Base-by-base conservation (phyloP, 2,113 vertebrate species). In the Aspidoscelis tigris region DNA sequence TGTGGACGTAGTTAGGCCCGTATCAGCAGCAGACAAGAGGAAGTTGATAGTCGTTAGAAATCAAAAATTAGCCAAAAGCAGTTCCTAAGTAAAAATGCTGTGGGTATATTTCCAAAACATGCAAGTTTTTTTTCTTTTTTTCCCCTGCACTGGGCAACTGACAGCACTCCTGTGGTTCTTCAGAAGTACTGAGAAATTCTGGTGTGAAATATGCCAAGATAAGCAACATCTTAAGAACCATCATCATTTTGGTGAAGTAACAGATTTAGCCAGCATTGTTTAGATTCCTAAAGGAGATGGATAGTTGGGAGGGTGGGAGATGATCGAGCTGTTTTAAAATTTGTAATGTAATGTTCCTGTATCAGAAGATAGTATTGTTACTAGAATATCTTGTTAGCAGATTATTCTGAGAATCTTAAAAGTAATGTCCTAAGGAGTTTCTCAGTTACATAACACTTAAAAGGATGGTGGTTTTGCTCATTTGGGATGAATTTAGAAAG, bases 131-230 rank as follows among this genome's bases (percentile, higher is more conserved):
- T 20, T 78, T 71, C 61, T 78, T 7, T 70, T 20, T 78, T 55
- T 83, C 8, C 47, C 47, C 72, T 65, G 58, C 24, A 41, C 44
- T 50, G 58, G 3, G 22, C 53, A 61, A 18, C 11, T 66, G 66
- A 61, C 44, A 71, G 10, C 16, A 64, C 39, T 61, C 41, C 53
- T 55, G 24, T 6, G 5, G 55, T 82, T 73, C 68, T 26, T 64
- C 66, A 53, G 47, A 83, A 50, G 44, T 53, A 73, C 53, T 76
- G 75, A 75, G 33, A 84, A 84, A 71, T 78, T 78, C 76, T 44
- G 41, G 50, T 24, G 20, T 84, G 24, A 61, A 61, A 44, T 70
- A 78, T 78, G 66, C 66, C 33, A 61, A 8, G 26, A 61, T 39
- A 43, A 21, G 20, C 8, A 26, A 64, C 12, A 20, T 44, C 44